Evolutionary conservation across 2,888 invertebrate species (phyloP), one percentile per base, ranked within the genome.

Genomic region (Rotaria socialis): DNA sequence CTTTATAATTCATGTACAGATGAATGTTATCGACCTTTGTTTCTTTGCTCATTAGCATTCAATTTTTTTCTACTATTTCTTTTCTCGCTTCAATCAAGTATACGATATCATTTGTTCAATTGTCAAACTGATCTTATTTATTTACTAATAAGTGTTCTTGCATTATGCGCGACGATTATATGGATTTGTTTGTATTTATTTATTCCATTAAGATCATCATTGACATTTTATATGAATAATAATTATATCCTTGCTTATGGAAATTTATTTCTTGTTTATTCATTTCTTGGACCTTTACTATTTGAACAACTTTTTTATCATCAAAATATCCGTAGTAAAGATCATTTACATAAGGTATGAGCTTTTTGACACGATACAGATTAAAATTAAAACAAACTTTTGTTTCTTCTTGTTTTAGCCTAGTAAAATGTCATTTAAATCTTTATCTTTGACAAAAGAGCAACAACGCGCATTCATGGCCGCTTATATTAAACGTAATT

Each of bases 381-480:
- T 55, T 55, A 55, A 22, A 55, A 55, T 22, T 52, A 16, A 52
- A 14, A 52, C 2, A 52, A 52, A 52, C 16, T 16, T 14, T 16
- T 16, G 3, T 52, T 52, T 52, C 47, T 47, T 47, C 47, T 47
- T 47, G 8, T 52, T 16, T 52, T 55, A 55, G 55, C 22, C 55
- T 55, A 19, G 7, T 55, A 55, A 55, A 55, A 55, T 55, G 55
- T 27, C 35, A 67, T 67, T 67, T 35, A 67, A 67, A 67, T 67
- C 22, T 4, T 67, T 67, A 27, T 67, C 67, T 10, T 67, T 67
- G 67, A 67, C 67, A 35, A 67, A 67, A 67, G 67, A 67, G 27
- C 67, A 67, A 27, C 67, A 67, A 67, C 67, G 67, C 19, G 67
- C 67, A 27, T 67, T 67, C 35, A 67, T 67, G 67, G 67, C 67